Evolutionary conservation across 2,797 vertebrate genomes (phyloP).

Genomic region (Sitta carolinensis): DNA sequence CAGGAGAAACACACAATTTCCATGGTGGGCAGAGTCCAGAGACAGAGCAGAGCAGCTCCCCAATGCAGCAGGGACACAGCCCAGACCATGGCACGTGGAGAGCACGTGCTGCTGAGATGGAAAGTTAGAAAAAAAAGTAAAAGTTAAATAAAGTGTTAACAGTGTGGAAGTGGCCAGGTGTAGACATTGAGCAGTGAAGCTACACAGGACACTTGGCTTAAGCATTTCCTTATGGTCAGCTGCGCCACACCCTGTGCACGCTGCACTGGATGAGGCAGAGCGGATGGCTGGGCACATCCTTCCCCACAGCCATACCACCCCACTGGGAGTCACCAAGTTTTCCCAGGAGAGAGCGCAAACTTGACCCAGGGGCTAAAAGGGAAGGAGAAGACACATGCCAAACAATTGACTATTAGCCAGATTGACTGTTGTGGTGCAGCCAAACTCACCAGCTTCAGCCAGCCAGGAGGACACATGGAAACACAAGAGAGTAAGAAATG

Average conservation of each 20-base stretch:
- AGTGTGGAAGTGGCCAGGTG: not conserved
- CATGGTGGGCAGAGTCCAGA: not conserved
- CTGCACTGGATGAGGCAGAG: fast-evolving
- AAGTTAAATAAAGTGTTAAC: not conserved
- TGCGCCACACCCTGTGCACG: fast-evolving
- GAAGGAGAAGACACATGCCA: not conserved
- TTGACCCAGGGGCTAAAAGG: not conserved
- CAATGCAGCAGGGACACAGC: not conserved
- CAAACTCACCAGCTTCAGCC: not conserved
- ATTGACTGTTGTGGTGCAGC: not conserved
- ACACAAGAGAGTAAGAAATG: not conserved
- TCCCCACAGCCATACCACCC: fast-evolving
- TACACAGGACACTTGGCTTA: not conserved
- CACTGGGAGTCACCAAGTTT: not conserved
- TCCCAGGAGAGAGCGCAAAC: not conserved
- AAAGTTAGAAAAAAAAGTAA: not conserved
- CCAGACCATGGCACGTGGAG: not conserved
- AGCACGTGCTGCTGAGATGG: fast-evolving
- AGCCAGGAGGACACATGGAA: not conserved
- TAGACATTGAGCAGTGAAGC: not conserved
- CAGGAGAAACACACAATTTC: not conserved
- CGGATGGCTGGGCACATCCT: fast-evolving
- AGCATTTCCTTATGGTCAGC: fast-evolving
- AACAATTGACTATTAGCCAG: not conserved
- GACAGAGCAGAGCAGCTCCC: not conserved